Percentiles rank a stretch among this genome's conserved stretches.
These are phyloP conservation scores for Drosophila watanabei DNA, from an alignment of 1,140 invertebrate species.

Conservation along the genomic window DNA sequence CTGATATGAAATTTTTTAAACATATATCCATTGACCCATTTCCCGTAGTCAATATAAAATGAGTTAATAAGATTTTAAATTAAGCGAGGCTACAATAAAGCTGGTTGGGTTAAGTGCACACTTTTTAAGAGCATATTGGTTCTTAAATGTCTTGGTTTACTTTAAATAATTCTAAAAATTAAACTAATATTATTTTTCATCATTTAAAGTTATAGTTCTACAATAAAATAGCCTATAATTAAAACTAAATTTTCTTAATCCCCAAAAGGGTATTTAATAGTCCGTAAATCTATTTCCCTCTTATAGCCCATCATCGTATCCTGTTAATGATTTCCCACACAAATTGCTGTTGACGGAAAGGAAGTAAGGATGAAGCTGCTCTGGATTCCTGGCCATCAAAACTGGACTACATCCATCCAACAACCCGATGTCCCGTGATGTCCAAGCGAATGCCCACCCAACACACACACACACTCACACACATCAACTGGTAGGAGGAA, in stretches of 20 bases:
- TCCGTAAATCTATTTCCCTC: background rate
- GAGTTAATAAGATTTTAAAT: background rate
- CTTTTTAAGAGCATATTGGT: background rate
- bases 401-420: slow-evolving; percentile 35
- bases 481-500: slow-evolving; percentile 26
- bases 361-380: slow-evolving; percentile 14
- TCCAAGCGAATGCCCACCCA: slow-evolving; percentile 19
- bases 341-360: slow-evolving; percentile 62
- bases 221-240: background rate
- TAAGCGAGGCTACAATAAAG: background rate
- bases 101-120: background rate
- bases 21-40: background rate
- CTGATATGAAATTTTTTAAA: background rate
- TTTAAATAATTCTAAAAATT: background rate
- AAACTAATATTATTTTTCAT: background rate
- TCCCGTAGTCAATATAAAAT: background rate
- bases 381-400: slow-evolving; percentile 51
- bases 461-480: slow-evolving; percentile 1
- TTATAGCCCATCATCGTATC: background rate
- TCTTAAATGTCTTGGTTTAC: background rate
- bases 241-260: too few relatives aligned
- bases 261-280: background rate
- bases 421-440: slow-evolving; percentile 6
- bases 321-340: slow-evolving; percentile 60
- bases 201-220: background rate